Base-by-base conservation (phyloP, 2,113 vertebrate species). In the Microtus oregoni region DNA sequence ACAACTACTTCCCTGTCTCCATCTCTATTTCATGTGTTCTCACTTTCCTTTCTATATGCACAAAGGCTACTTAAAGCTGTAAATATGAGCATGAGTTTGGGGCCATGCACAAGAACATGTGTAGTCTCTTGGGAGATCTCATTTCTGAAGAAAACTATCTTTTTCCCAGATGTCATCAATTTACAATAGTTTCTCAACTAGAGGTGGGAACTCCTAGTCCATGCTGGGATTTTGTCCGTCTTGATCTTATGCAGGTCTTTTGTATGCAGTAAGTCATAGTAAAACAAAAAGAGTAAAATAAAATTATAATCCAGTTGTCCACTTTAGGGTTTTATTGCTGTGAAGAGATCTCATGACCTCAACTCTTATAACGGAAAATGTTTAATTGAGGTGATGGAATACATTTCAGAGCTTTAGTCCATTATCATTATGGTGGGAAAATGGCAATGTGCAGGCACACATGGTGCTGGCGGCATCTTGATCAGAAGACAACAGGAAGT, bases 211-310 rank as follows among this genome's bases (percentile, higher is more conserved):
- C 35, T 81, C 20, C 20, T 7, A 58, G 11, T 82, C 20, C 11
- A 58, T 82, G 11, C 20, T 26, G 52, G 32, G 12, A 82, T 58
- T 82, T 82, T 82, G 75, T 76, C 75, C 44, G 78, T 38, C 35
- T 82, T 58, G 35, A 38, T 38, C 50, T 82, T 58, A 22, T n/a
- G 35, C 8, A 58, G 20, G 20, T 82, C 35, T 82, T 82, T 5
- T n/a, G 9, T 6, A 38, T 38, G 1, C 35, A 82, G 35, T 61
- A 79, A 86, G 52, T 90, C 58, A 94, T 2, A 94, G 11, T 61
- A 86, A 82, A 95, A 52, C 10, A 47, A 91, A 82, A 85, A 89
- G 5, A 35, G 91, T 86, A 63, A 89, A 70, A 77, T 47, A 72
- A 78, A 90, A 88, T 79, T 20, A 85, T 79, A 88, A 94, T 32